phyloP scores from a whole-genome alignment of 2,888 invertebrate species.

The Crematogaster levior region DNA sequence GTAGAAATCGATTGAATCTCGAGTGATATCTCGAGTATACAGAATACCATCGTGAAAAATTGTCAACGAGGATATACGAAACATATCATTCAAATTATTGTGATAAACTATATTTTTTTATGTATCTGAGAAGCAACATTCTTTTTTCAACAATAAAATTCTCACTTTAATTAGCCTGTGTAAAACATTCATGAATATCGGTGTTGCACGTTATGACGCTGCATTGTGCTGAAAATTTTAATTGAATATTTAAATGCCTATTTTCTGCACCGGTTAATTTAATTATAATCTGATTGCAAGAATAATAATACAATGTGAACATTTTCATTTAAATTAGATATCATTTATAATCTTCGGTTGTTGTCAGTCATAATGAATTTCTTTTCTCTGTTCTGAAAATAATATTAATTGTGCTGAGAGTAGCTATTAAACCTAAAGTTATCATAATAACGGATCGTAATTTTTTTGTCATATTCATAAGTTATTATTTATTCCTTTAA shows the following conservation, averaged over 20 bases:
- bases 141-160: not conserved
- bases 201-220: not conserved
- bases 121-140: not conserved
- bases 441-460: not conserved
- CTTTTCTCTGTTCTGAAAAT: not conserved
- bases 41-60: not conserved
- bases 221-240: constrained; percentile 1
- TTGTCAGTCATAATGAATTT: not conserved
- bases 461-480: not conserved
- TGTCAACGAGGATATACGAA: not conserved
- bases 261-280: constrained; percentile 13
- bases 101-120: not conserved
- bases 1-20: not conserved
- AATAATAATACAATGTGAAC: not conserved
- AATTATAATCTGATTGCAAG: constrained; percentile 11
- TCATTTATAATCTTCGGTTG: not conserved
- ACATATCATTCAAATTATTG: not conserved
- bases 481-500: too few species aligned
- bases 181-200: constrained; percentile 12
- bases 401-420: not conserved
- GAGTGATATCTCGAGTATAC: not conserved
- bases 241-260: constrained; percentile 25
- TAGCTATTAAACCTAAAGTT: not conserved
- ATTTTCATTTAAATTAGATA: not conserved
- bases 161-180: constrained; percentile 7